A percentile compares a stretch with the other conserved stretches of the same genome.
These are phyloP conservation scores for Pachycephala philippinensis DNA, from an alignment of 2,113 vertebrate species.

Conservation along the genomic window DNA sequence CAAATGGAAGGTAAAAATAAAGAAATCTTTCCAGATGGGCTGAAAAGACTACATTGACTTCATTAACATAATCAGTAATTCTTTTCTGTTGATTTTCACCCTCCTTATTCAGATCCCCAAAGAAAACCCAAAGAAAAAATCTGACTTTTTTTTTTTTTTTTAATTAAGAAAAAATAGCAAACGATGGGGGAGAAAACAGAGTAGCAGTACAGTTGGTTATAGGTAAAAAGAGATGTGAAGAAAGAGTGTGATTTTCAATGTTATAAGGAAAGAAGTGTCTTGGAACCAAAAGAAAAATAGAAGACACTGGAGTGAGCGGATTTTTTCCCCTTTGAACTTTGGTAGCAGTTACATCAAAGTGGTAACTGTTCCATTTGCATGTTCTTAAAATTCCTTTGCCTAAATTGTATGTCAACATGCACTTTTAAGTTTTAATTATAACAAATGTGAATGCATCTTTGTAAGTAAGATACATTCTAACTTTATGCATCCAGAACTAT, in stretches of 20 bases:
- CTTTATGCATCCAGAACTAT: neutral
- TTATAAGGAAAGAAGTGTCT: neutral
- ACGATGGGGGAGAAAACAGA: fast-evolving
- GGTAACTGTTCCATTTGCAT: neutral
- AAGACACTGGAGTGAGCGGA: neutral
- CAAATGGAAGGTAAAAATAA: neutral
- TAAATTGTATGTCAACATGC: neutral
- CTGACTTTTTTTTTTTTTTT: neutral
- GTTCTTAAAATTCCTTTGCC: neutral
- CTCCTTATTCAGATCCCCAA: neutral
- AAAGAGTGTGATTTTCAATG: neutral
- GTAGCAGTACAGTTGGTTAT: neutral
- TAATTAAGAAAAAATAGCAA: neutral
- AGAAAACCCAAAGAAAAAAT: neutral
- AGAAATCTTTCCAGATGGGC: neutral
- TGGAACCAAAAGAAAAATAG: neutral
- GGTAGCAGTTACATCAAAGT: neutral
- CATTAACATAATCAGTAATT: neutral
- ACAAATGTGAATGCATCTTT: neutral
- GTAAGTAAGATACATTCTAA: neutral
- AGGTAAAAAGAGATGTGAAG: neutral
- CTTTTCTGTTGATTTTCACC: neutral
- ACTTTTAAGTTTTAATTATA: neutral
- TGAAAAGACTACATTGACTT: neutral
- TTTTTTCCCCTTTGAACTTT: neutral